phyloP scores from a whole-genome alignment of 2,888 invertebrate genomes.

The Cerceris ruficornis region DNA sequence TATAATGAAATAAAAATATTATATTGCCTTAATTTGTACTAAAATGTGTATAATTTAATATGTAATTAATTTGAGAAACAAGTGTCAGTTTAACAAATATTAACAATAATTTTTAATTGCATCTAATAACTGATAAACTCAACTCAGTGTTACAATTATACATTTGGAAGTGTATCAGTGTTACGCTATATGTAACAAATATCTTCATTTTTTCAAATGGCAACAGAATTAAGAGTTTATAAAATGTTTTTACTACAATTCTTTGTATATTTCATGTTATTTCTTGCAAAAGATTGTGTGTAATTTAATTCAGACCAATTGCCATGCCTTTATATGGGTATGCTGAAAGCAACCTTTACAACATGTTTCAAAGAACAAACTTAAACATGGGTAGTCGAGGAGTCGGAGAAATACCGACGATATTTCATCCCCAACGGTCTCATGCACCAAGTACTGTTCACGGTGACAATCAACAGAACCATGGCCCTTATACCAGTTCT shows the following conservation, averaged over 20 bases:
- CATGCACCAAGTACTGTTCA: slow-evolving; percentile 74
- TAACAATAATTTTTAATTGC: no score
- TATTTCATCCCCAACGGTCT: slow-evolving; percentile 78
- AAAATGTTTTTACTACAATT: neutral
- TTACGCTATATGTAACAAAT: no score
- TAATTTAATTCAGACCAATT: slow-evolving; percentile 12
- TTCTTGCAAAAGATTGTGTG: neutral
- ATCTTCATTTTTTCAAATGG: no score
- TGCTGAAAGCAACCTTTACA: slow-evolving; percentile 35
- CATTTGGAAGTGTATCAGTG: no score
- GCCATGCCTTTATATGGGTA: neutral
- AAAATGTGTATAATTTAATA: no score
- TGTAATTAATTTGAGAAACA: no score
- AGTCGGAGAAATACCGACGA: slow-evolving; percentile 77
- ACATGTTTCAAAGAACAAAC: slow-evolving; percentile 62
- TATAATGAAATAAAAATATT: no score
- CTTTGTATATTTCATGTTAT: neutral
- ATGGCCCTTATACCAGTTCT: slow-evolving; percentile 68
- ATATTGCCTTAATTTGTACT: no score
- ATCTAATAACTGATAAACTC: no score
- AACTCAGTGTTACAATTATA: no score
- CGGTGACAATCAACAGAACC: slow-evolving; percentile 73
- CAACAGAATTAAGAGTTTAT: neutral
- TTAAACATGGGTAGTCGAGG: slow-evolving; percentile 76
- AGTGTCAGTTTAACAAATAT: no score